These are phyloP conservation scores for Phalacrocorax carbo DNA, from an alignment of 2,113 vertebrate genomes.

Conservation along the genomic window DNA sequence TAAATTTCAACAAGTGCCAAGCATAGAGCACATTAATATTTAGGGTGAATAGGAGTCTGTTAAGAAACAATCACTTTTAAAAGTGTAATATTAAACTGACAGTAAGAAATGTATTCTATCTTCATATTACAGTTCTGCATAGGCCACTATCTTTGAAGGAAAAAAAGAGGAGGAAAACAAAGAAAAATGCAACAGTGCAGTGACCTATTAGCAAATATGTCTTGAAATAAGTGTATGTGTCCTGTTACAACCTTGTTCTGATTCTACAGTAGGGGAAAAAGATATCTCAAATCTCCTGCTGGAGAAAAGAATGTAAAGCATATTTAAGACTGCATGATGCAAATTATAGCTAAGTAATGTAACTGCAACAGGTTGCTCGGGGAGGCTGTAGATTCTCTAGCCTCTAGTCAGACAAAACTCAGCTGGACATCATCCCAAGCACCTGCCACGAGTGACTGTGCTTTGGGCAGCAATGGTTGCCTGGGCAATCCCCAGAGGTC, in stretches of 20 bases:
- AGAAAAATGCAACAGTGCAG: background rate
- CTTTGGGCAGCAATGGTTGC: background rate
- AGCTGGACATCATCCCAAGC: background rate
- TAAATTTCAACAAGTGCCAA: background rate
- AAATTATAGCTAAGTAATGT: background rate
- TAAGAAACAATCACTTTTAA: background rate
- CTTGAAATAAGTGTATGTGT: background rate
- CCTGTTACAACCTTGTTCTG: background rate
- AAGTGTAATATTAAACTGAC: background rate
- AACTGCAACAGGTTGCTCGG: background rate
- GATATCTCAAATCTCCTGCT: background rate
- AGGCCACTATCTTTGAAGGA: background rate
- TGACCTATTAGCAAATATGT: background rate
- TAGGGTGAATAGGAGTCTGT: background rate
- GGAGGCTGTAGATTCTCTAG: background rate
- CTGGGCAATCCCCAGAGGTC: background rate
- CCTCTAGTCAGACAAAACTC: background rate
- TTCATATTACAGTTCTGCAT: accelerated
- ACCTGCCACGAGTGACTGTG: background rate
- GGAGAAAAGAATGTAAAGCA: background rate
- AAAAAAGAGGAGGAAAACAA: background rate
- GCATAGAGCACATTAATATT: background rate
- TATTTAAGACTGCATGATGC: background rate
- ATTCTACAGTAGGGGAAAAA: background rate
- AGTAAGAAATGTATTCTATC: background rate